Evolutionary conservation across 2,113 vertebrate genomes (phyloP), one percentile per base, ranked within the genome.

Genomic region (Trachemys scripta): DNA sequence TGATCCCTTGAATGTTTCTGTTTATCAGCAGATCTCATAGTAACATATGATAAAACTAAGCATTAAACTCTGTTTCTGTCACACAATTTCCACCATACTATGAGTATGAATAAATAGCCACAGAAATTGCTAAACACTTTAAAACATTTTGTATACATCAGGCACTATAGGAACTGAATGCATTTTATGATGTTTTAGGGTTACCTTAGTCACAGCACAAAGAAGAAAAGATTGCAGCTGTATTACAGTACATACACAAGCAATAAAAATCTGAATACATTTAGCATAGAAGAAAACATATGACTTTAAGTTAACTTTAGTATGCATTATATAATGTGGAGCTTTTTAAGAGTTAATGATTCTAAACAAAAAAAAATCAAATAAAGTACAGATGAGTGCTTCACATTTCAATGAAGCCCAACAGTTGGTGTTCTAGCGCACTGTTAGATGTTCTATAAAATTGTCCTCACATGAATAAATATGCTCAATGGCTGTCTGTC

Each of bases 381-480:
- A 97, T 50, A 75, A 95, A 97, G 79, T 96, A 93, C 91, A 97
- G 85, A 97, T 89, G 97, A 97, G 79, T 84, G 89, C 51, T 96
- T 59, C 91, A 96, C 85, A 97, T 92, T 97, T 96, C 95, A 93
- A 82, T 95, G 93, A 85, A 88, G 62, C 31, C 90, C 90, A 97
- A 76, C 88, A 96, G 94, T 96, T 98, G 93, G 62, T 94, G 85
- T 75, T 97, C 94, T 88, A 95, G 87, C 83, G 84, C 84, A 94
- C 88, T 96, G 90, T 93, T 92, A 96, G 93, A 82, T 94, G 86
- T 69, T 94, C 88, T 94, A 65, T 94, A 95, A 97, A 98, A 95
- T 84, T 94, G 42, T 97, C 91, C 96, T 91, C 95, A 96, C 79
- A 90, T 90, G 92, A 98, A 95, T 97, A 97, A 97, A 62, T 86